Evolutionary conservation across 2,113 vertebrate genomes (phyloP), one percentile per base, ranked within the genome.

Genomic region (Malurus cyaneus): DNA sequence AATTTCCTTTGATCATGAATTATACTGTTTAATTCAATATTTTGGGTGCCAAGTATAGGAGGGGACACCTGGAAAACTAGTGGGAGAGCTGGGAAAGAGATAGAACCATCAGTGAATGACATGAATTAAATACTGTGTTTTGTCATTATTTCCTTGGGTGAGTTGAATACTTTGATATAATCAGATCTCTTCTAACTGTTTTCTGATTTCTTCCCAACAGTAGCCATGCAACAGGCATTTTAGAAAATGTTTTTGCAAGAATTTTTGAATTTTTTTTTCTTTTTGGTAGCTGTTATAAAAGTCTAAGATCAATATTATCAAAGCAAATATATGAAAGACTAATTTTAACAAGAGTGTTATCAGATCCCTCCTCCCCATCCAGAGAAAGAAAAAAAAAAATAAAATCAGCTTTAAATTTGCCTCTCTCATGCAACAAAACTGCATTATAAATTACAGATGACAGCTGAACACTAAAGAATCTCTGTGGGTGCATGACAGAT

Each of bases 1-100:
- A 54, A 96, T 96, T 97, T 97, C 44, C 97, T 96, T 97, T 97
- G 73, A 94, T 94, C 70, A 20, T 95, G 96, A 97, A 97, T 97
- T 96, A 97, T 61, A 95, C 61, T 93, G 28, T 89, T 97, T 92
- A 97, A 96, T 92, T 97, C 95, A 97, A 96, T 86, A 95, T 96
- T 97, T 97, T 89, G 69, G 96, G n/a, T 94, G 95, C 53, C 65
- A 93, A 69, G 60, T 91, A 94, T 54, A 50, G 88, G 69, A 95
- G 53, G 36, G 53, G 76, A 87, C 88, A 93, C 69, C 26, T 83
- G 46, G 71, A 69, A 96, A 92, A 80, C 81, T 92, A 88, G 17
- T 46, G 20, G 93, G 56, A 65, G 31, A 95, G 36, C 4, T 97
- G 86, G 77, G 89, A 96, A 88, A 96, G 57, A 91, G 69, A 44